Evolutionary conservation across 2,797 vertebrate genomes (phyloP).

Genomic region (Poeciliopsis infans): DNA sequence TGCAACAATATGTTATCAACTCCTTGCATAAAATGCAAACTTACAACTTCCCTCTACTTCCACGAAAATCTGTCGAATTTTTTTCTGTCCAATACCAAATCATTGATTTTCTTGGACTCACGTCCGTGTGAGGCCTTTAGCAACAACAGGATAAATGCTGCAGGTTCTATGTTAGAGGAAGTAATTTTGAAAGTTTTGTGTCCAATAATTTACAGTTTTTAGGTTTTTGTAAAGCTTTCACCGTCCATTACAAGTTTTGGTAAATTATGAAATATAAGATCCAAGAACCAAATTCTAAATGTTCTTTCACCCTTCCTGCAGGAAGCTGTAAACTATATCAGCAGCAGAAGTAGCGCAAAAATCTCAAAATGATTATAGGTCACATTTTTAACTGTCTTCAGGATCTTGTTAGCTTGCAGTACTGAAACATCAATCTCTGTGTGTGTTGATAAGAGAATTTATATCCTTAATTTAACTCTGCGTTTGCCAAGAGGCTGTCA

Average conservation of each 20-base stretch:
- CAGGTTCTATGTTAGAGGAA: neutral
- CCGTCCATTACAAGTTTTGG: neutral
- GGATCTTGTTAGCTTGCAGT: neutral
- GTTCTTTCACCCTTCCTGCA: neutral
- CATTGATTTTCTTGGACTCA: neutral
- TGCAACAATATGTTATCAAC: conserved; percentile 43
- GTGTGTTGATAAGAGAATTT: neutral
- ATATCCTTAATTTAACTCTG: neutral
- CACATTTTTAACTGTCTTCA: neutral
- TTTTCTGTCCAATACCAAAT: neutral
- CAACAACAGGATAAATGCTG: neutral
- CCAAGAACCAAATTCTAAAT: neutral
- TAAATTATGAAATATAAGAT: neutral
- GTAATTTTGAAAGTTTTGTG: neutral
- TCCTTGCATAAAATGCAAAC: conserved; percentile 17
- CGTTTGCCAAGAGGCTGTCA: neutral
- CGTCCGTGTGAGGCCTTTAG: neutral
- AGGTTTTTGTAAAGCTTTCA: neutral
- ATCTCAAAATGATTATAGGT: neutral
- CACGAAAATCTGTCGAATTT: neutral
- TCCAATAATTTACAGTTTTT: neutral
- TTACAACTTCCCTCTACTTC: neutral
- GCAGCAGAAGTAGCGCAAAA: neutral
- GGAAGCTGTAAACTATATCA: neutral
- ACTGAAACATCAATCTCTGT: neutral